Evolutionary conservation across 2,888 invertebrate species (phyloP), one percentile per base, ranked within the genome.

Genomic region (Dryomyza anilis): DNA sequence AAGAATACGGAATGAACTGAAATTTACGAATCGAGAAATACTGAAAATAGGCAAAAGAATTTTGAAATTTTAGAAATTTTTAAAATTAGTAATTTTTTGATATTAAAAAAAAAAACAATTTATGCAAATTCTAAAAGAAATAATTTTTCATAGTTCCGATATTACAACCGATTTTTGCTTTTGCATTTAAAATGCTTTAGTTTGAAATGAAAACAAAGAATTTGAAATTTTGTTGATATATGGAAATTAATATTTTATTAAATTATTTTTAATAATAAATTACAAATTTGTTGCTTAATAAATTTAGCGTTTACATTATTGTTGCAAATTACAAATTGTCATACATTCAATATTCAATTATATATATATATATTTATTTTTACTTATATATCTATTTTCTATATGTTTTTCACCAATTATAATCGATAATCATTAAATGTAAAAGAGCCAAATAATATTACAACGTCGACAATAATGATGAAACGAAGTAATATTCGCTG

Each of bases 311-410:
- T 79, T 79, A 79, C 53, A 80, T 79, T 79, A 80, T 80, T 79
- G 79, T 79, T 79, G 81, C 81, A 79, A 52, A 79, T 80, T 79
- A 80, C 79, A 79, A 61, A 80, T 80, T 80, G 79, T 79, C 79
- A 78, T 80, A 79, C 79, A 79, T 80, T 78, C 74, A 79, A n/a
- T 77, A 70, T 63, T 61, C 25, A 61, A 53, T 21, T 72, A 76
- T 75, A 75, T 72, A 39, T 39, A 39, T 39, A 39, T 39, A 39
- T 39, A 14, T 39, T 39, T 39, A 39, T 39, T 39, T 39, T 7
- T 39, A 12, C 4, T 39, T 39, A n/a, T 39, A n/a, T 5, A 6
- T 39, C n/a, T 3, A n/a, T 2, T 39, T 39, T 39, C 39, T 7
- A 14, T n/a, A n/a, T n/a, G n/a, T 6, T 39, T 39, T 7, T 48